Percentiles rank a stretch among this genome's conserved stretches.
Conservation (phyloP, 2,113 vertebrate species). For the Forbesichthys papilliferus region DNA sequence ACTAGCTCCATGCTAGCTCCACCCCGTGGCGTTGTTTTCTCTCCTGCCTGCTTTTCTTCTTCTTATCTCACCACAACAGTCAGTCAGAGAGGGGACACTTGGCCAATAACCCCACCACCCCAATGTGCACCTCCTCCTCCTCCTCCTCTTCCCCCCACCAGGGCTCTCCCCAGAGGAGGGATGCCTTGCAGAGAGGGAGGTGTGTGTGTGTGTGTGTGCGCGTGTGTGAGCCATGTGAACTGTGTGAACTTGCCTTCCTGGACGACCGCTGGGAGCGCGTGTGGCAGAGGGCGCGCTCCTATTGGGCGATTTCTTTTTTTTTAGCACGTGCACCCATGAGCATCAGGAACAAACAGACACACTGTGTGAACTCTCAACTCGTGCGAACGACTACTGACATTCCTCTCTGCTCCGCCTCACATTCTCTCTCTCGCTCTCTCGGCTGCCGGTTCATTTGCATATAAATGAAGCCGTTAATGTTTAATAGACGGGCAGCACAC, state of each 20-base stretch:
- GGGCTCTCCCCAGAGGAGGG: conserved; percentile 28
- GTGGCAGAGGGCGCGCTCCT: conserved; percentile 27
- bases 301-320: conserved; percentile 4
- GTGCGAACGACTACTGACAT: conserved; percentile 44
- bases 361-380: conserved; percentile 29
- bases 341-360: conserved; percentile 35
- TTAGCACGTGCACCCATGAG: conserved; percentile 28
- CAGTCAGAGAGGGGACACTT: conserved; percentile 26
- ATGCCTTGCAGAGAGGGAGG: conserved; percentile 39
- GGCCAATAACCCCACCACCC: background rate
- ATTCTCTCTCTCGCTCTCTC: conserved; percentile 2
- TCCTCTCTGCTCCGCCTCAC: conserved; percentile 25
- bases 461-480: conserved; percentile 84
- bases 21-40: conserved; percentile 19
- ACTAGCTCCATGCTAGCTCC: conserved; percentile 61
- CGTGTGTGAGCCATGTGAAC: conserved; percentile 5
- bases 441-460: conserved; percentile 81
- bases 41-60: background rate
- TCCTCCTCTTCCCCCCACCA: conserved; percentile 10
- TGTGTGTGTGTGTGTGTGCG: conserved; percentile 26
- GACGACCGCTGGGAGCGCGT: conserved; percentile 40
- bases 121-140: background rate
- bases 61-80: conserved; percentile 22
- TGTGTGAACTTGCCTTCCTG: conserved; percentile 17
- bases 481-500: conserved; percentile 78